Conservation (phyloP, 2,888 invertebrate genomes). For the Stenolophus ochropezus region DNA sequence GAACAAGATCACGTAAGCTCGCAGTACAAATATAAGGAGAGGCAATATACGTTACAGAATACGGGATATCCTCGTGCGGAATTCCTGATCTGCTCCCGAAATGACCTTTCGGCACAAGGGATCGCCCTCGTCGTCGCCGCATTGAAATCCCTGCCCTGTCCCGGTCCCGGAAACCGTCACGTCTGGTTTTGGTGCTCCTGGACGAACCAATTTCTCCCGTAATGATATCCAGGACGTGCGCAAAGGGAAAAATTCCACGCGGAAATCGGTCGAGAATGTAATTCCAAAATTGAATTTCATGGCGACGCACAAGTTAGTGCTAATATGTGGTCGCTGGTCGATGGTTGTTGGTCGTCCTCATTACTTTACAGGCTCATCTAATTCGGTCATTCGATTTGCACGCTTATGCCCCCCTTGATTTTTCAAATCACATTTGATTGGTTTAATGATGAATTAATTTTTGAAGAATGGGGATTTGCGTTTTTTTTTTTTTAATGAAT, state of each 20-base stretch:
- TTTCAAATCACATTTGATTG: too few species aligned
- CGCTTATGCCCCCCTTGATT: background rate
- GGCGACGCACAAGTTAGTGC: slow-evolving; percentile 1
- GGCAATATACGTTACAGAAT: background rate
- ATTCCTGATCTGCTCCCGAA: background rate
- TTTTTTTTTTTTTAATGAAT: too few species aligned
- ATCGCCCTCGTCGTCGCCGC: background rate
- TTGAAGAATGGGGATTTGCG: too few species aligned
- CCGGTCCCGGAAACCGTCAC: background rate
- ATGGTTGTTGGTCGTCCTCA: too few species aligned
- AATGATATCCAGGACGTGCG: slow-evolving; percentile 14
- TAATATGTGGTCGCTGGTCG: slow-evolving; percentile 12
- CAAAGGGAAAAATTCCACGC: slow-evolving; percentile 23
- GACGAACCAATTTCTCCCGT: slow-evolving; percentile 21
- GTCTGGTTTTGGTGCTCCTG: slow-evolving; percentile 14
- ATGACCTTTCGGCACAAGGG: background rate
- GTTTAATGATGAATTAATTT: too few species aligned
- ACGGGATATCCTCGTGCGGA: background rate
- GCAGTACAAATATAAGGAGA: background rate
- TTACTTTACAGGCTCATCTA: too few species aligned
- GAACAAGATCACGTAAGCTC: background rate
- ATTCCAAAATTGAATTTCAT: slow-evolving; percentile 34
- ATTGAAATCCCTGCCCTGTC: background rate
- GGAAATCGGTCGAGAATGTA: slow-evolving; percentile 28
- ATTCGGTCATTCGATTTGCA: slow-evolving; percentile 7